Evolutionary conservation across 92 coral and sea anemone genomes (phyloP), one percentile per base, ranked within the genome.

Genomic region (Epizoanthus ramosus): DNA sequence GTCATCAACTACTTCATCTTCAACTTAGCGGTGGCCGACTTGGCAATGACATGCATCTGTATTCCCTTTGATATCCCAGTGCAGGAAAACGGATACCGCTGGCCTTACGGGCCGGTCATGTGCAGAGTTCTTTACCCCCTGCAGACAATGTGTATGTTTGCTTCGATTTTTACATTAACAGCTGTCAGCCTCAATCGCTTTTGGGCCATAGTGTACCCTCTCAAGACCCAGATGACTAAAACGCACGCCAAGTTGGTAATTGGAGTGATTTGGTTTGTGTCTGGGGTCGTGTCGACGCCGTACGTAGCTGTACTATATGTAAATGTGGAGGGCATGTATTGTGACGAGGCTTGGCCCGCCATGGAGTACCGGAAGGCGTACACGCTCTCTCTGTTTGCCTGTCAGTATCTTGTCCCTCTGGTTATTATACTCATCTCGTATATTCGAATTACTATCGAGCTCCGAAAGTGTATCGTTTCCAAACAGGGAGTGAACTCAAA

Each of bases 11-110:
- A 93, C 69, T 97, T 97, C 88, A 95, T 97, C 67, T 79, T 97
- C 68, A 97, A 97, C 74, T 91, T 97, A 12, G 99, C 99, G 31
- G 86, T 89, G 15, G 93, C 98, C 9, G 99, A 97, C 70, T 89
- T 97, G 2, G 92, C 98, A 18, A 85, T 94, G 63, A 97, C 99
- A 4, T 91, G 93, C 24, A 86, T 94, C 28, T 97, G 99, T 58
- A 90, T 97, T 35, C 99, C 99, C 21, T 90, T 97, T 57, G 99
- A 97, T 73, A 93, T 97, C 43, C 98, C 91, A 21, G 98, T 95
- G 2, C 94, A 94, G 76, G 98, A 89, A n/a, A 97, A 90, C 45
- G 74, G 85, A 54, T 86, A 92, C 84, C 83, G 64, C 58, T 97
- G 98, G 98, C 99, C 97, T 6, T 97, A 94, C 47, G 99, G 99